Evolutionary conservation across 2,888 invertebrate genomes (phyloP), one percentile per base, ranked within the genome.

Genomic region (Lasioglossum malachurum): DNA sequence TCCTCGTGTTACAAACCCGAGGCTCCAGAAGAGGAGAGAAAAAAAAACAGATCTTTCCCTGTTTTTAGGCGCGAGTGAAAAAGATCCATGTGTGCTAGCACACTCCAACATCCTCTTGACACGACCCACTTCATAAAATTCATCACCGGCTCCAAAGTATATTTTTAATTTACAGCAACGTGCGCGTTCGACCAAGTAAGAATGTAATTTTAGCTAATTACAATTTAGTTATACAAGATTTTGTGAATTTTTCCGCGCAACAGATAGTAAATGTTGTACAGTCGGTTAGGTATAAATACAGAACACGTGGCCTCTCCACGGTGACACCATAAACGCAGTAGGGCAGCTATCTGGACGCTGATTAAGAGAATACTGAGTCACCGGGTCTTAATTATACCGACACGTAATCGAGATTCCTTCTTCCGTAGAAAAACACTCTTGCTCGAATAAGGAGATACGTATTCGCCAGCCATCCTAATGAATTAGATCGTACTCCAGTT

Each of bases 321-420:
- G 38, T 69, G 38, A 38, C 69, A 38, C 69, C 69, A 69, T 69
- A 69, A 69, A 38, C 69, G 69, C 69, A 69, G 69, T 38, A 38
- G 38, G 8, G 12, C 69, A 41, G 69, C 35, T 69, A 69, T 69
- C 69, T 69, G 69, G 41, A 38, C n/a, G 41, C 69, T 69, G 69
- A 69, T 69, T 69, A 69, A 69, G 38, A 69, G 69, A 69, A 69
- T 38, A 69, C 69, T 69, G 69, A 69, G 38, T 69, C 69, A 69
- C 69, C 35, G 38, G 38, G 38, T 69, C 69, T 69, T 35, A 35
- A 69, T 69, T 69, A 69, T 69, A 69, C 69, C 23, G 69, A 69
- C 69, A 69, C 69, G 69, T 69, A 69, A 69, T 69, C 35, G 69
- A 69, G 38, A 69, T 69, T n/a, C 69, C 69, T 38, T 38, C 69